Base-by-base conservation (phyloP, 2,797 vertebrate genomes). In the Trematomus bernacchii region DNA sequence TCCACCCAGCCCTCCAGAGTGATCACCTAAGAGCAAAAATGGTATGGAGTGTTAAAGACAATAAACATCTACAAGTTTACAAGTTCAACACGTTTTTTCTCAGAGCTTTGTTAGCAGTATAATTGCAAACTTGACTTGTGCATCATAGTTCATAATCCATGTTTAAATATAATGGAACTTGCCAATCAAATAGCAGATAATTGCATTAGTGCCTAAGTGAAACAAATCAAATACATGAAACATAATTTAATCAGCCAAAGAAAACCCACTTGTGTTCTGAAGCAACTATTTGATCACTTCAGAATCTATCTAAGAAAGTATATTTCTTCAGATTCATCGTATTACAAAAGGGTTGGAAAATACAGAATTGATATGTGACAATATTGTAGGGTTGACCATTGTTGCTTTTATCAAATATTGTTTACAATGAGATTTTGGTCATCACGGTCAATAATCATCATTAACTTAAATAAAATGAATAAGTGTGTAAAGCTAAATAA, bases 1-100 rank as follows among this genome's bases (percentile, higher is more conserved):
- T 99, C 98, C 82, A 99, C 98, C 98, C 98, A 99, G 78, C 98
- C 98, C 89, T 99, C 98, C 93, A 99, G 94, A 1, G 98, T 99
- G 85, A 99, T 99, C 79, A 99, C 98, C 98, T 99, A 82, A 13
- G 76, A 63, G 48, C 33, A 73, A 57, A 78, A 4, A 69, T 30
- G 51, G 0, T 11, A n/a, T n/a, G 16, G 6, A 53, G 33, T 6
- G 21, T 71, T 51, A 50, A 43, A 15, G 62, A 37, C 33, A 51
- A 62, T 57, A 66, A 33, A 62, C 33, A 37, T 37, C 33, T 37
- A 37, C 33, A 37, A 37, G 33, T 37, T 37, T 37, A 37, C 33
- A 37, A 37, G 37, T 58, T 50, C 19, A 7, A 59, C 37, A 2
- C 6, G 21, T 42, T 30, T 15, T 6, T 4, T 54, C 23, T 3